phyloP scores from a whole-genome alignment of 2,797 vertebrate genomes.

The Lithobates pipiens region DNA sequence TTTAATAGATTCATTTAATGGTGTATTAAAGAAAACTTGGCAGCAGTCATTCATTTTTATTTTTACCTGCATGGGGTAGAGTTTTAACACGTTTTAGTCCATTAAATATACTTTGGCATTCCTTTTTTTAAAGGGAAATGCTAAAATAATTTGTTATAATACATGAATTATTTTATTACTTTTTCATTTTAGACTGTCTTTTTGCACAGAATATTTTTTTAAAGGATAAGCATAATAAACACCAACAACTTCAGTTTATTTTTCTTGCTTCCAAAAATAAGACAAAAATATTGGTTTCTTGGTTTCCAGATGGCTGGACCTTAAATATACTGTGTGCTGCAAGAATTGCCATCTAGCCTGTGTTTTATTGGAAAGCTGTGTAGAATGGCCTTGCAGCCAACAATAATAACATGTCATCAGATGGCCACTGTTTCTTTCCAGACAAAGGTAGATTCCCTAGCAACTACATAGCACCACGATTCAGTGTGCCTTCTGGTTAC shows the following conservation, averaged over 20 bases:
- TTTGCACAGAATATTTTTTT: background rate
- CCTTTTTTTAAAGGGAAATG: no score
- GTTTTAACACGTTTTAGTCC: no score
- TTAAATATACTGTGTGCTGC: background rate
- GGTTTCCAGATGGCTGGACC: background rate
- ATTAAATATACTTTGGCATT: no score
- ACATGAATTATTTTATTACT: no score
- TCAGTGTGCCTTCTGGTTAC: background rate
- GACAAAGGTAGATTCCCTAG: constrained; percentile 36
- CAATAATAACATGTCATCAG: constrained; percentile 22
- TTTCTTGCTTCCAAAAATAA: background rate
- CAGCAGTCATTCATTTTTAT: no score
- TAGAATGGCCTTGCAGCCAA: background rate
- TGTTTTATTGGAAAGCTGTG: constrained; percentile 9
- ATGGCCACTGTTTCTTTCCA: constrained; percentile 17
- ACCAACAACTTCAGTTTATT: background rate
- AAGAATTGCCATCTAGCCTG: background rate
- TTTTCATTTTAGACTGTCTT: background rate
- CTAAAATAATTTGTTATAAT: no score
- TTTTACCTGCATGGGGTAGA: no score
- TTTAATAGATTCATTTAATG: no score
- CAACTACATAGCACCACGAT: background rate
- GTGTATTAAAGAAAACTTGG: no score
- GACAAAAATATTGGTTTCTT: background rate
- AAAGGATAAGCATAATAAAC: no score